Percentiles rank a stretch among this genome's conserved stretches.
These are phyloP conservation scores for Nephrocerus scutellatus DNA, from an alignment of 2,888 invertebrate genomes.

Conservation along the genomic window DNA sequence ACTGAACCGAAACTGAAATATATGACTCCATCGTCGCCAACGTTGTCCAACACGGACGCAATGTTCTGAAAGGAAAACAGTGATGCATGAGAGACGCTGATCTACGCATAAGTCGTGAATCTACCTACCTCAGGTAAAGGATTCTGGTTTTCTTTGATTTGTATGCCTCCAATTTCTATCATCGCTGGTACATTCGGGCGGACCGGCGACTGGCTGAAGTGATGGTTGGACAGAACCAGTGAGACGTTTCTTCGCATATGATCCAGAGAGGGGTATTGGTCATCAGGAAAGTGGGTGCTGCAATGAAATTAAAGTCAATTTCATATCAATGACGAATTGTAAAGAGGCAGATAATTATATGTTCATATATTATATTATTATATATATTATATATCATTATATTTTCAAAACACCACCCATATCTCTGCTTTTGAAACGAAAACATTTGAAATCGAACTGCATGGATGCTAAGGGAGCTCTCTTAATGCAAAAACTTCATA, in stretches of 20 bases:
- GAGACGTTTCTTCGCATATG: constrained; percentile 32
- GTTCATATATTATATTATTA: too few relatives aligned
- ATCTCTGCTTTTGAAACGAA: too few relatives aligned
- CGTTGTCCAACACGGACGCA: constrained; percentile 29
- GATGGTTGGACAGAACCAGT: constrained; percentile 30
- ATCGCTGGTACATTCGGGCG: constrained; percentile 33
- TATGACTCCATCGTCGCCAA: constrained; percentile 41
- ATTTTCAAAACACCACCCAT: too few relatives aligned
- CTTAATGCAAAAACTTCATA: too few relatives aligned
- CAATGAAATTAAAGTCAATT: constrained; percentile 8
- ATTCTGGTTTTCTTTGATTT: constrained; percentile 32
- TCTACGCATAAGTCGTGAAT: too few relatives aligned
- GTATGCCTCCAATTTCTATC: constrained; percentile 37
- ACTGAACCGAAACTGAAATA: constrained; percentile 45
- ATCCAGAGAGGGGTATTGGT: constrained; percentile 32
- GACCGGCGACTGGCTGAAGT: constrained; percentile 33
- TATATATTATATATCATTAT: too few relatives aligned
- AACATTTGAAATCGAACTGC: too few relatives aligned
- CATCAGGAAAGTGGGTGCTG: constrained; percentile 30
- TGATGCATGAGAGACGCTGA: too few relatives aligned
- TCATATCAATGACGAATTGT: too few relatives aligned
- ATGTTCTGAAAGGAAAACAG: too few relatives aligned
- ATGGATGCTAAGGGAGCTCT: too few relatives aligned
- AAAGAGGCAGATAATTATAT: too few relatives aligned
- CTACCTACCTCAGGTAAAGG: constrained; percentile 28